A percentile compares a stretch with the other conserved stretches of the same genome.
phyloP scores from a whole-genome alignment of 2,113 vertebrate species.

The Microcebus jonahi region DNA sequence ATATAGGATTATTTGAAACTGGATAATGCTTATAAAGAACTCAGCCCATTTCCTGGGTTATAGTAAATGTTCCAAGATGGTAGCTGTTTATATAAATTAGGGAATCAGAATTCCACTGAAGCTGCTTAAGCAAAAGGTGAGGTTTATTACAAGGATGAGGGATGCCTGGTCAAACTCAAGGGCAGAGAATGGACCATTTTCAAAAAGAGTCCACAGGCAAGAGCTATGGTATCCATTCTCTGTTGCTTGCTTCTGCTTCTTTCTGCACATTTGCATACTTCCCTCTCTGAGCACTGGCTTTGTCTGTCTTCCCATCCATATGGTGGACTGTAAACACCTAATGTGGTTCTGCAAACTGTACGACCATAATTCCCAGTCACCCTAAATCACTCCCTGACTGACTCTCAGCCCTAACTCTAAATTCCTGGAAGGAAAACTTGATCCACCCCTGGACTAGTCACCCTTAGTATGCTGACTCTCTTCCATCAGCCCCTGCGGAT shows the following conservation, averaged over 20 bases:
- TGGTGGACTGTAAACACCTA: neutral
- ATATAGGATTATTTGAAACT: neutral
- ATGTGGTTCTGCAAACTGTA: neutral
- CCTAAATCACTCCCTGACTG: neutral
- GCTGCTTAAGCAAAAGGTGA: neutral
- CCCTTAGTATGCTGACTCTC: neutral
- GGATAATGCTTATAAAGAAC: neutral
- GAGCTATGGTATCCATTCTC: neutral
- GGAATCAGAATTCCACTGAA: neutral
- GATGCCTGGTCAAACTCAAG: neutral
- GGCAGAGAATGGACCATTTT: no score
- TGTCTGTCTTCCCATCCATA: neutral
- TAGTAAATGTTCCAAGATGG: neutral
- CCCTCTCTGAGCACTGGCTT: neutral
- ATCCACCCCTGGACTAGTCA: neutral
- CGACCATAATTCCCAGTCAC: neutral
- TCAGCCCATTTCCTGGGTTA: neutral
- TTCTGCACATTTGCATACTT: neutral
- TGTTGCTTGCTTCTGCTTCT: neutral
- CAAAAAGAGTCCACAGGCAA: neutral
- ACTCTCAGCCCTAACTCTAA: neutral
- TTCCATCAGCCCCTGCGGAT: rapidly evolving
- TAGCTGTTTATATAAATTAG: neutral
- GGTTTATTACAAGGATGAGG: neutral
- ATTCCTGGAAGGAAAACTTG: neutral